These are phyloP conservation scores for Ophiothrix spiculata DNA, from an alignment of 35 echinoderm and acorn worm species.

Conservation along the genomic window DNA sequence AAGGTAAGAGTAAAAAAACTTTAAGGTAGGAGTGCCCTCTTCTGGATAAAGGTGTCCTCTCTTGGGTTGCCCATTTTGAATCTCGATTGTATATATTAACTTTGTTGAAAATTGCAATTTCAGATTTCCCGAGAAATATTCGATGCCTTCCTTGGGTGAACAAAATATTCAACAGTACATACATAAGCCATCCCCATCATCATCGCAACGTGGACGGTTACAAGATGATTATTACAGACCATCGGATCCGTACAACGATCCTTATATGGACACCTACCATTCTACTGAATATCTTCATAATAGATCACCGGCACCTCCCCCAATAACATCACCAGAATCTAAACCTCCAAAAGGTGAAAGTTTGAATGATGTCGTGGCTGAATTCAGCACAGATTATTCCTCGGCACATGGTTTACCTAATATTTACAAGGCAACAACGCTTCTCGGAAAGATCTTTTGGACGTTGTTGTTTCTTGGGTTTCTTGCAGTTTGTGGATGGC, in stretches of 20 bases:
- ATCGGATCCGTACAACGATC: not conserved
- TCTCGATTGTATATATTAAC: too few relatives aligned
- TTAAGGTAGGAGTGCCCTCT: too few relatives aligned
- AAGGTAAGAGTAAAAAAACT: too few relatives aligned
- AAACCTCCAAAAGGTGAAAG: not conserved
- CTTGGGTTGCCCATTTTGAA: too few relatives aligned
- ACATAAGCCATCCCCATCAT: too few relatives aligned
- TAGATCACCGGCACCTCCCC: not conserved
- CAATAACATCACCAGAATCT: not conserved
- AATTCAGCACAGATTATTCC: slow-evolving; percentile 2
- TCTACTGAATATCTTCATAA: not conserved
- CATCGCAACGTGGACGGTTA: too few relatives aligned
- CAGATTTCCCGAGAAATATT: too few relatives aligned
- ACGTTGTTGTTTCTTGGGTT: slow-evolving; percentile 8
- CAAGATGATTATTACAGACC: too few relatives aligned
- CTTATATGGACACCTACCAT: not conserved
- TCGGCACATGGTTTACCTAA: slow-evolving; percentile 46
- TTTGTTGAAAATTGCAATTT: too few relatives aligned
- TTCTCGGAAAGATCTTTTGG: slow-evolving; percentile 31
- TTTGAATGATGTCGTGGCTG: not conserved
- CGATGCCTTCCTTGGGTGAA: too few relatives aligned
- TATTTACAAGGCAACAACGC: slow-evolving; percentile 37
- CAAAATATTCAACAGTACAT: too few relatives aligned
- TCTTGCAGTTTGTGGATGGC: slow-evolving; percentile 25
- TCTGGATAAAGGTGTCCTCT: too few relatives aligned